These are phyloP conservation scores for Phrynocephalus guinanensis DNA, from an alignment of 2,797 vertebrate genomes.

Conservation along the genomic window DNA sequence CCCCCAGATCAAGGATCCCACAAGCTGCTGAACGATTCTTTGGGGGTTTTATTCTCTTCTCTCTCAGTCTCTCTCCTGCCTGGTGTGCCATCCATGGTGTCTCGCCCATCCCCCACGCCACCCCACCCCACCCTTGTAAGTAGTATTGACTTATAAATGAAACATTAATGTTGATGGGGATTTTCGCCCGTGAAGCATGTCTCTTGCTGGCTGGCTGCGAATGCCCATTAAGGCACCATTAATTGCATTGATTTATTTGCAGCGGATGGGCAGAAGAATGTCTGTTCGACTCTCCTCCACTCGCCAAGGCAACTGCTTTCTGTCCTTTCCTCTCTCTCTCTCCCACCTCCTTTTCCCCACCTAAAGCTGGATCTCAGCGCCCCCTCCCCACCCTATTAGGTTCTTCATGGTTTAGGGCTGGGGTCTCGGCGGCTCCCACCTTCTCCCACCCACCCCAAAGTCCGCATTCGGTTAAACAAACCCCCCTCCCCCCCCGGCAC, in stretches of 20 bases:
- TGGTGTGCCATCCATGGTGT: not conserved
- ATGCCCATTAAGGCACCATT: slow-evolving; percentile 31
- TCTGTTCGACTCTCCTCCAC: not conserved
- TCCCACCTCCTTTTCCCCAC: not conserved
- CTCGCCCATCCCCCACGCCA: fast-evolving
- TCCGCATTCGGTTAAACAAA: not conserved
- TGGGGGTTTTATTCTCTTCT: not conserved
- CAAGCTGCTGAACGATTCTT: slow-evolving; percentile 9
- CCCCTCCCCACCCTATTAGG: not conserved
- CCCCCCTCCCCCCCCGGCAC: too few species aligned
- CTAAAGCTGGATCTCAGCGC: not conserved
- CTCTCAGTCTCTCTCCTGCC: not conserved
- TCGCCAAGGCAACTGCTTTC: not conserved
- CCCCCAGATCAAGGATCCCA: fast-evolving
- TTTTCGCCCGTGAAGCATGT: not conserved
- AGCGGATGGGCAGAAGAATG: not conserved
- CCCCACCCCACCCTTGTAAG: not conserved
- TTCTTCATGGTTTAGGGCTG: not conserved
- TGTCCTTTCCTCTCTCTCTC: not conserved
- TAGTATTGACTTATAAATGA: slow-evolving; percentile 16
- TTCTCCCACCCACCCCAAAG: not conserved
- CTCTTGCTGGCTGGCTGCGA: slow-evolving; percentile 23
- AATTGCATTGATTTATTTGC: slow-evolving; percentile 49
- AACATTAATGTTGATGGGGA: not conserved
- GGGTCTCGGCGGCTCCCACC: not conserved